These are phyloP conservation scores for Gambusia affinis DNA, from an alignment of 2,113 vertebrate species.

Conservation along the genomic window DNA sequence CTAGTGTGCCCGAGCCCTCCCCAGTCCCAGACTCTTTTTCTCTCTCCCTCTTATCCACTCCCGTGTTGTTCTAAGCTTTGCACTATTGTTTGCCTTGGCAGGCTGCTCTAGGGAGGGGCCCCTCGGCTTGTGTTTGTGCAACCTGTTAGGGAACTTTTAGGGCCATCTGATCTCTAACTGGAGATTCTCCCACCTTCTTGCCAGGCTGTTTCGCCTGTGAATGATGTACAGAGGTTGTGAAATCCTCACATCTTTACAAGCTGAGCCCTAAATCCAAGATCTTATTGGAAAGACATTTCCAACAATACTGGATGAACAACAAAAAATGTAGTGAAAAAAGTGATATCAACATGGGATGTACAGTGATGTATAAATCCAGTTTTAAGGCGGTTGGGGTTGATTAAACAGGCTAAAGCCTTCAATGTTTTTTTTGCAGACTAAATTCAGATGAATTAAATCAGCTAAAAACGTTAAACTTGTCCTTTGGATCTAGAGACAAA, in stretches of 20 bases:
- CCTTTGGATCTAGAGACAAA: neutral
- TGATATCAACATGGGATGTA: neutral
- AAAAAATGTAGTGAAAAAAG: neutral
- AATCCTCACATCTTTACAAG: neutral
- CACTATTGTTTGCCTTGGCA: conserved; percentile 84
- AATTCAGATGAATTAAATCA: neutral
- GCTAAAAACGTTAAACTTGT: neutral
- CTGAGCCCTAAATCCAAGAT: neutral
- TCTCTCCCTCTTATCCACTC: conserved; percentile 71
- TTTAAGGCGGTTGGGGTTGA: neutral
- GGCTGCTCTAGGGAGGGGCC: conserved; percentile 81
- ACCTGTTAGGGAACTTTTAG: conserved; percentile 82
- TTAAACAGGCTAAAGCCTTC: neutral
- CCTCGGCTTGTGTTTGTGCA: conserved; percentile 73
- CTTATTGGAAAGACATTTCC: neutral
- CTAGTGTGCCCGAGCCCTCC: conserved; percentile 48
- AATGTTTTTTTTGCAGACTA: too few species aligned
- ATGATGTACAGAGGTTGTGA: neutral
- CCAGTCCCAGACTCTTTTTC: conserved; percentile 51
- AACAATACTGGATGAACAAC: neutral
- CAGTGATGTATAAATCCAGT: too few species aligned
- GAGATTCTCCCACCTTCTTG: conserved; percentile 60
- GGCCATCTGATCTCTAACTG: conserved; percentile 74
- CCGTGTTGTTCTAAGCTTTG: conserved; percentile 80
- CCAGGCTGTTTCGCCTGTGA: conserved; percentile 30